These are phyloP conservation scores for Trichogramma dendrolimi DNA, from an alignment of 2,888 invertebrate species.

Conservation along the genomic window DNA sequence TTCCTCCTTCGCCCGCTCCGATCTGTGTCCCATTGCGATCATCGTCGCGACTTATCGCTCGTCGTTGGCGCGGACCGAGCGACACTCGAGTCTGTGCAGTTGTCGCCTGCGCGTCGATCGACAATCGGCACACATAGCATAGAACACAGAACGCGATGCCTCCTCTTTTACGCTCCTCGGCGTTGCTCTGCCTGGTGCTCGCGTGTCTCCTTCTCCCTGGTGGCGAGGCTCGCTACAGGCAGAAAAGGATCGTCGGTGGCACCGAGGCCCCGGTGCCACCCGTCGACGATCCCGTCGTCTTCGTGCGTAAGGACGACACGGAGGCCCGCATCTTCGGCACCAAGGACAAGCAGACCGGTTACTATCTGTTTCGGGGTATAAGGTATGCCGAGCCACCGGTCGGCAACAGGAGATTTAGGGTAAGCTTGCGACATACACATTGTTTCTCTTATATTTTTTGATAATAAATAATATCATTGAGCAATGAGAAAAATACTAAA, in stretches of 20 bases:
- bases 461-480: background rate
- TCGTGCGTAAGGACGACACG: constrained; percentile 61
- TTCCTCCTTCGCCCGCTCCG: too few species aligned
- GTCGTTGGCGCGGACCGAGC: too few species aligned
- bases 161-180: too few species aligned
- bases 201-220: background rate
- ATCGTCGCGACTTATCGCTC: too few species aligned
- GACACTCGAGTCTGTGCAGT: too few species aligned
- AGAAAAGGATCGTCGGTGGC: constrained; percentile 64
- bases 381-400: constrained; percentile 64
- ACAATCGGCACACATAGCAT: too few species aligned
- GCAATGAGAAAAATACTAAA: too few species aligned
- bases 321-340: constrained; percentile 64
- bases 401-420: constrained; percentile 59
- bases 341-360: constrained; percentile 59
- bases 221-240: constrained; percentile 2
- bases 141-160: too few species aligned
- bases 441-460: constrained; percentile 11
- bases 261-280: constrained; percentile 63
- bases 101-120: too few species aligned
- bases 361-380: constrained; percentile 71
- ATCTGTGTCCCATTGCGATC: too few species aligned
- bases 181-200: too few species aligned
- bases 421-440: constrained; percentile 32
- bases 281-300: constrained; percentile 68